These are phyloP conservation scores for Chanos chanos DNA, from an alignment of 2,797 vertebrate genomes.

Conservation along the genomic window DNA sequence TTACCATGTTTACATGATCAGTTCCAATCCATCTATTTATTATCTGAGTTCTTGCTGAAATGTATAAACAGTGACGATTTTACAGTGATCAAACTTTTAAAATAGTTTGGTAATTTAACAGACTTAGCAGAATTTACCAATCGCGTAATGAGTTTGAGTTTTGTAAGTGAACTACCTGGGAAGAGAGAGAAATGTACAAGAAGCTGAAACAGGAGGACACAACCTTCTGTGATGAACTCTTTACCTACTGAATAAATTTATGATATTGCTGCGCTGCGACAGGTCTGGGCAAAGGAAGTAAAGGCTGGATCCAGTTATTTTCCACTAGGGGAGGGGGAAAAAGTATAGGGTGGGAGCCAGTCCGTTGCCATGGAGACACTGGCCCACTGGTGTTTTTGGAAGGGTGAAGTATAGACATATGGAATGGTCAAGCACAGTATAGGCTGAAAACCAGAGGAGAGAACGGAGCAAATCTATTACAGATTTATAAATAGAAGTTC, in stretches of 20 bases:
- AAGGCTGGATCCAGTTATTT: slow-evolving; percentile 21
- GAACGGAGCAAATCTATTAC: no score
- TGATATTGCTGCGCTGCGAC: slow-evolving; percentile 30
- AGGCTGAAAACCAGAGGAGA: background rate
- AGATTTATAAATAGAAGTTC: background rate
- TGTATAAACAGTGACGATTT: slow-evolving; percentile 3
- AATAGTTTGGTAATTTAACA: background rate
- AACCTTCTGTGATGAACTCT: background rate
- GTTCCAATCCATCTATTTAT: slow-evolving; percentile 9
- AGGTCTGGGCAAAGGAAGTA: slow-evolving; percentile 15
- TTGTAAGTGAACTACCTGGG: no score
- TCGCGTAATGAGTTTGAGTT: no score
- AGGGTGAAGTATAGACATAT: slow-evolving; percentile 16
- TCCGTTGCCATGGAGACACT: slow-evolving; percentile 34
- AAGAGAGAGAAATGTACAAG: background rate
- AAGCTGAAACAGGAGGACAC: background rate
- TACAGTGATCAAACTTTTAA: background rate
- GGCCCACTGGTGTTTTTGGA: slow-evolving; percentile 24
- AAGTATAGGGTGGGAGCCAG: slow-evolving; percentile 18
- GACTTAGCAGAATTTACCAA: no score
- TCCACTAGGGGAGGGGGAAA: slow-evolving; percentile 19
- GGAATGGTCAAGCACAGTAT: slow-evolving; percentile 23
- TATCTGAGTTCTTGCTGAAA: background rate
- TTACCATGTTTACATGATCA: slow-evolving; percentile 11
- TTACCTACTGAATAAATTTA: background rate